Percentiles rank a stretch among this genome's conserved stretches.
Conservation (phyloP, 2,113 vertebrate genomes). For the Harpagus bidentatus region DNA sequence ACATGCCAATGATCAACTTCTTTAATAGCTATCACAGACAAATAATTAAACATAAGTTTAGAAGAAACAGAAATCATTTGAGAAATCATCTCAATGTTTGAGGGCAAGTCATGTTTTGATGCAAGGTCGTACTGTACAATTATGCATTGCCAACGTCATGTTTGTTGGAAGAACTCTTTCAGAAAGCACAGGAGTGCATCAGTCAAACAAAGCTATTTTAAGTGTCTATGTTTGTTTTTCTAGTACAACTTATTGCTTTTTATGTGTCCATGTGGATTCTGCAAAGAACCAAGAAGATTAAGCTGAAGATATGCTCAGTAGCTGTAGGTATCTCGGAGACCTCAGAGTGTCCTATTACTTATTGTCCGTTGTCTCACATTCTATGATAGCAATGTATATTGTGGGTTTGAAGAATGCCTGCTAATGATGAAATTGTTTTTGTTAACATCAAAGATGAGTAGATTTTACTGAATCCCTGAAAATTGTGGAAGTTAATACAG, state of each 20-base stretch:
- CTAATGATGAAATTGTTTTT: neutral
- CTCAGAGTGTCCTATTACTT: neutral
- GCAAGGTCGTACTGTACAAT: neutral
- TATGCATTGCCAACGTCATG: accelerated
- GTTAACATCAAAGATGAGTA: neutral
- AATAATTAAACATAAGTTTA: neutral
- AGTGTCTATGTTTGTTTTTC: neutral
- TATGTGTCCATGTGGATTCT: neutral
- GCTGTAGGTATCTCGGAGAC: neutral
- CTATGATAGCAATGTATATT: neutral
- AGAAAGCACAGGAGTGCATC: neutral
- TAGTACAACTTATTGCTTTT: neutral
- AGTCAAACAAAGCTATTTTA: neutral
- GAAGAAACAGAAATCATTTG: neutral
- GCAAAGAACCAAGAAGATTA: neutral
- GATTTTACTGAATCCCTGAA: neutral
- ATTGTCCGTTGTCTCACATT: neutral
- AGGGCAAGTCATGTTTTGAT: neutral
- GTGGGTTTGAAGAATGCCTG: neutral
- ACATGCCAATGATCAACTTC: accelerated
- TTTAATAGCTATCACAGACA: neutral
- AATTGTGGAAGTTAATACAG: neutral
- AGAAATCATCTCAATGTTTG: neutral
- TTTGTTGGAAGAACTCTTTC: neutral
- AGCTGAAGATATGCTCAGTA: neutral